Evolutionary conservation across 2,888 invertebrate species (phyloP), one percentile per base, ranked within the genome.

Genomic region (Pteria penguin): DNA sequence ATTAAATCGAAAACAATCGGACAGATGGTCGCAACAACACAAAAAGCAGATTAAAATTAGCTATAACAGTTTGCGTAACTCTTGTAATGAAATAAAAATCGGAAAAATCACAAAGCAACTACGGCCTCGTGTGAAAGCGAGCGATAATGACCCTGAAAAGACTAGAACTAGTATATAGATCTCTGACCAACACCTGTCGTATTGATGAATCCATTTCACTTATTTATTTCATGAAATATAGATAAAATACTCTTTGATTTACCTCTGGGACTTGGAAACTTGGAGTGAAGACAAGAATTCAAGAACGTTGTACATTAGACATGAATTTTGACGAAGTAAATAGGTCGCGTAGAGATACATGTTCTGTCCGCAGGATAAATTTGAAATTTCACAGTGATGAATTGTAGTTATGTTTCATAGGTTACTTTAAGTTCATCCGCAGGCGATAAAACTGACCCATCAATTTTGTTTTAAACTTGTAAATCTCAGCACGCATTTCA

Each of bases 361-460:
- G 27, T 65, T 27, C 29, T 68, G 68, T 57, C 68, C 68, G 68
- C 32, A 32, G 68, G 68, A 68, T 57, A 68, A 55, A 68, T 68
- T 68, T 68, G 68, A 68, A 68, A 68, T 68, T 68, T 68, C 65
- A 65, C 52, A 54, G 68, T 68, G 68, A 68, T 68, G 68, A 68
- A 68, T 68, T 68, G 57, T 57, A 8, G 29, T 68, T 68, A 45
- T 45, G 55, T 55, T 68, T 68, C 54, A 31, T 65, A 26, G 65
- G 45, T 36, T 65, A 36, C 65, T 65, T 65, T 54, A 68, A 70
- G 70, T 70, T 70, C 22, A 60, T 26, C 70, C 70, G 18, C 2
- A 27, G 70, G 70, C 60, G n/a, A 70, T 70, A 61, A 70, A 70
- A 61, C 60, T 70, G 70, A 70, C 70, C 70, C 61, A 70, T 70